Conservation (phyloP, 2,888 invertebrate genomes). For the Apodemia hepburni region DNA sequence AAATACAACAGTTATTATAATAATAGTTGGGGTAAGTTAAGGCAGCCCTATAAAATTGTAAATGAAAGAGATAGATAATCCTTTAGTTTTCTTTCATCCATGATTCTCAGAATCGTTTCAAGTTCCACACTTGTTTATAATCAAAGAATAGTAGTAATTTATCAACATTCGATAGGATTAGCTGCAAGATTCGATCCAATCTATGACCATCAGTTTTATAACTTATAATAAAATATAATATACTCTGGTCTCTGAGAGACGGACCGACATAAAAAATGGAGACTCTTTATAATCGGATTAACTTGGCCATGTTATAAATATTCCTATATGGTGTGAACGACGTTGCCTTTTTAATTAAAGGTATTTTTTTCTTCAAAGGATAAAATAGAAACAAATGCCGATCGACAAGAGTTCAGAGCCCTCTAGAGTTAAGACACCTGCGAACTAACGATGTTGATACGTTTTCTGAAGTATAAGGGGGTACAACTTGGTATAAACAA, state of each 20-base stretch:
- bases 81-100: constrained; percentile 10
- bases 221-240: constrained; percentile 17
- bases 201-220: constrained; percentile 14
- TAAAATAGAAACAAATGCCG: not conserved
- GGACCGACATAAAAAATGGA: constrained; percentile 9
- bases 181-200: constrained; percentile 16
- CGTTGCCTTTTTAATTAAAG: constrained; percentile 4
- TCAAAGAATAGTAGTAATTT: constrained; percentile 17
- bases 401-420: not conserved
- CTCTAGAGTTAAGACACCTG: not conserved
- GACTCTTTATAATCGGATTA: constrained; percentile 20
- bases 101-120: constrained; percentile 13
- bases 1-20: too few relatives aligned
- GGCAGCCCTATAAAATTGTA: not conserved
- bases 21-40: not conserved
- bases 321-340: not conserved
- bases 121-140: not conserved
- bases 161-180: constrained; percentile 15
- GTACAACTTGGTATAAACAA: too few relatives aligned
- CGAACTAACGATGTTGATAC: not conserved
- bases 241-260: not conserved
- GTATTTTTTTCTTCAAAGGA: not conserved
- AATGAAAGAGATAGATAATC: constrained; percentile 5
- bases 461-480: too few relatives aligned
- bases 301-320: not conserved